phyloP scores from a whole-genome alignment of 2,888 invertebrate species.

The Drosophila gaucha region DNA sequence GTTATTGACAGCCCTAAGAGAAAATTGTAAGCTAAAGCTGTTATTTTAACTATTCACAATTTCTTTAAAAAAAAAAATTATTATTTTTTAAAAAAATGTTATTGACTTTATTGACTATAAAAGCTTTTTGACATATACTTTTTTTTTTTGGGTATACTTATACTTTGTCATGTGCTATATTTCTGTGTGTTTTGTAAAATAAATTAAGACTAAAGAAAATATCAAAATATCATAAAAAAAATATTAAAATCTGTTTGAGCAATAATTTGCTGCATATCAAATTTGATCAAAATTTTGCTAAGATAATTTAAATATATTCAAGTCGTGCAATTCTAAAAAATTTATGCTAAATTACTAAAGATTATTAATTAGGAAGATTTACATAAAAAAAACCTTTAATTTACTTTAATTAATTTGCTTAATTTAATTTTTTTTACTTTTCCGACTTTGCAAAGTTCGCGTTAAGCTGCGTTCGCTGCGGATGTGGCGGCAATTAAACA shows the following conservation, averaged over 20 bases:
- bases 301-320: constrained; percentile 36
- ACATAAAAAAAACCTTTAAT: background rate
- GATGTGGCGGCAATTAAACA: constrained; percentile 74
- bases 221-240: constrained; percentile 39
- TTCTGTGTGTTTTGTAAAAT: constrained; percentile 49
- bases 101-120: background rate
- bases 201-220: constrained; percentile 35
- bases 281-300: constrained; percentile 22
- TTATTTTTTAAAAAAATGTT: background rate
- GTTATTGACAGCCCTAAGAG: too few relatives aligned
- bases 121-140: constrained; percentile 33
- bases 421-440: constrained; percentile 12
- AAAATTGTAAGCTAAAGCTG: background rate
- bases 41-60: background rate
- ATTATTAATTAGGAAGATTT: constrained; percentile 32
- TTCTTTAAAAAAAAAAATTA: background rate
- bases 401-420: constrained; percentile 14
- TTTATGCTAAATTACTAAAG: constrained; percentile 44
- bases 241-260: constrained; percentile 33
- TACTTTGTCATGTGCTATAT: constrained; percentile 31
- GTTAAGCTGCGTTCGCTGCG: constrained; percentile 78
- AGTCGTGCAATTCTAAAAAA: constrained; percentile 63
- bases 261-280: constrained; percentile 74
- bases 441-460: constrained; percentile 62
- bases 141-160: constrained; percentile 19